Conservation (phyloP, 2,113 vertebrate genomes). For the Neodon shergylaensis region DNA sequence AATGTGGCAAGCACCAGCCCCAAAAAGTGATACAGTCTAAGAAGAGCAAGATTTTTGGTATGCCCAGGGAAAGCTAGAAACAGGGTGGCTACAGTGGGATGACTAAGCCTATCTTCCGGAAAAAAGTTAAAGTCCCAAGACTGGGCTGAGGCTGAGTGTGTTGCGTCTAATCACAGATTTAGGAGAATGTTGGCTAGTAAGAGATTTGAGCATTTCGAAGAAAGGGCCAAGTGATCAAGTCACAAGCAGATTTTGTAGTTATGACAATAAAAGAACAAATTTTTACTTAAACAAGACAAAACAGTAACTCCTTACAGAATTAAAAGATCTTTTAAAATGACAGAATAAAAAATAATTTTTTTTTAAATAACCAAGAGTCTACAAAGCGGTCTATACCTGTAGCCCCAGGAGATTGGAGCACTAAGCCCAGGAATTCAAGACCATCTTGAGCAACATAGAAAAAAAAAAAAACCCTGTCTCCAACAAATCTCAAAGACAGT, state of each 20-base stretch:
- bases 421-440: background rate
- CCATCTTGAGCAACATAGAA: background rate
- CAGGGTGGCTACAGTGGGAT: background rate
- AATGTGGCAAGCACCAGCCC: background rate
- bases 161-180: background rate
- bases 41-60: background rate
- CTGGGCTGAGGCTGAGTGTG: background rate
- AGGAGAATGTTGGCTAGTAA: background rate
- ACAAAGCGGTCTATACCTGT: background rate
- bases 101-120: background rate
- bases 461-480: background rate
- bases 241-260: background rate
- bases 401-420: background rate
- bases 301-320: background rate
- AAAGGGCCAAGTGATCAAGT: background rate
- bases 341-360: background rate
- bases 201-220: background rate
- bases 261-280: background rate
- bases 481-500: background rate
- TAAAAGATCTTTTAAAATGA: conserved; percentile 46
- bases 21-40: background rate
- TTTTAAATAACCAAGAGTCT: background rate
- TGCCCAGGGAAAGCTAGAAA: background rate
- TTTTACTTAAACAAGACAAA: background rate
- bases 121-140: background rate